Base-by-base conservation (phyloP, 2,797 vertebrate genomes). In the Columba guinea region DNA sequence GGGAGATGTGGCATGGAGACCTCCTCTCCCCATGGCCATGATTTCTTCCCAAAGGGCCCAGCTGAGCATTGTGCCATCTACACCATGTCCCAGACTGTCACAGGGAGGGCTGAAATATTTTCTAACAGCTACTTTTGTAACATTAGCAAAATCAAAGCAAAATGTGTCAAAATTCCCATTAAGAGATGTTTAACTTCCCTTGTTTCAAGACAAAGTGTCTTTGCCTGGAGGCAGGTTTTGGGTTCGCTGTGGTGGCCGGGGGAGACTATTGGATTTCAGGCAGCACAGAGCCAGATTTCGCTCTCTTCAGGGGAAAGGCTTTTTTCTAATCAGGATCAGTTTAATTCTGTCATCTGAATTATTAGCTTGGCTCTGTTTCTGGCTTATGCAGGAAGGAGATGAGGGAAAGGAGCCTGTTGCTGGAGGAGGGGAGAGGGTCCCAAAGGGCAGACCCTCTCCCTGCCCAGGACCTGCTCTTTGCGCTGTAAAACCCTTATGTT, bases 291-390 rank as follows among this genome's bases (percentile, higher is more conserved):
- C 75, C 86, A 84, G 87, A 65, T 65, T 87, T 94, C 80, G 75
- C 89, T 92, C 88, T 97, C 87, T 94, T 90, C 67, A 27, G 93
- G 84, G 84, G 79, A 94, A 67, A 89, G 92, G 63, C 41, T 44
- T 89, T 97, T 95, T 94, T 82, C 94, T 96, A 96, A 97, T 96
- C 96, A 97, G 87, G 81, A 96, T 95, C 91, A 81, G 74, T 95
- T 96, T 97, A 97, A 97, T 97, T 97, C 96, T 95, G 93, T 92
- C 92, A 95, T 94, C 96, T 89, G 89, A 80, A 93, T 97, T 95
- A 97, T 95, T 96, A 95, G 49, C 62, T 93, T 96, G 93, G 78
- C 94, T 94, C 90, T 7, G 27, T 63, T 81, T 95, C 90, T 89
- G 94, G 71, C 71, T 69, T 68, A 58, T 51, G 83, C 69, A 93